A percentile compares a stretch with the other conserved stretches of the same genome.
These are phyloP conservation scores for Martes flavigula DNA, from an alignment of 2,797 vertebrate genomes.

Conservation along the genomic window DNA sequence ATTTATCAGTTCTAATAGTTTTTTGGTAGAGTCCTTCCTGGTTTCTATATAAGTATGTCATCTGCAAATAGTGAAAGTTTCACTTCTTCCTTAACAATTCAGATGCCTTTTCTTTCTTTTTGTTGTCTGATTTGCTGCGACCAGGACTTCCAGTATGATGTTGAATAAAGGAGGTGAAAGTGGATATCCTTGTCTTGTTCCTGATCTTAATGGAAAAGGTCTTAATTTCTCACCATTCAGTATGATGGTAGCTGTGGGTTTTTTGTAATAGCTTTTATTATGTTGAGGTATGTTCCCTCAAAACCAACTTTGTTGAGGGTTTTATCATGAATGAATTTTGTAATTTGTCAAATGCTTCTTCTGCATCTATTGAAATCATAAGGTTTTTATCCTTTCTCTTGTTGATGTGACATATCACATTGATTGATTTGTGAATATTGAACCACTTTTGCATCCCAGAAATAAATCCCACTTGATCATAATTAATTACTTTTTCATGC, in stretches of 20 bases:
- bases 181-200: too few relatives aligned
- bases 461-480: background rate
- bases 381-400: background rate
- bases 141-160: too few relatives aligned
- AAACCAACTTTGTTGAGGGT: background rate
- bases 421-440: background rate
- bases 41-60: background rate
- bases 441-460: background rate
- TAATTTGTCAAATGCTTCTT: background rate
- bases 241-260: background rate
- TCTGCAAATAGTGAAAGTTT: too few relatives aligned
- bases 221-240: background rate
- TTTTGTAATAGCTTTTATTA: background rate
- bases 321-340: background rate
- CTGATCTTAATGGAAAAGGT: too few relatives aligned
- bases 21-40: background rate
- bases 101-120: too few relatives aligned
- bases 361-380: background rate
- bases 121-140: too few relatives aligned
- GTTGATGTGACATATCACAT: background rate
- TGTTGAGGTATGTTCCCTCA: background rate
- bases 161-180: too few relatives aligned
- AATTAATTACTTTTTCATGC: too few relatives aligned
- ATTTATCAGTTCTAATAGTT: background rate
- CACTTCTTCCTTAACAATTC: too few relatives aligned